Evolutionary conservation across 2,113 vertebrate species (phyloP).

Genomic region (Sander vitreus): DNA sequence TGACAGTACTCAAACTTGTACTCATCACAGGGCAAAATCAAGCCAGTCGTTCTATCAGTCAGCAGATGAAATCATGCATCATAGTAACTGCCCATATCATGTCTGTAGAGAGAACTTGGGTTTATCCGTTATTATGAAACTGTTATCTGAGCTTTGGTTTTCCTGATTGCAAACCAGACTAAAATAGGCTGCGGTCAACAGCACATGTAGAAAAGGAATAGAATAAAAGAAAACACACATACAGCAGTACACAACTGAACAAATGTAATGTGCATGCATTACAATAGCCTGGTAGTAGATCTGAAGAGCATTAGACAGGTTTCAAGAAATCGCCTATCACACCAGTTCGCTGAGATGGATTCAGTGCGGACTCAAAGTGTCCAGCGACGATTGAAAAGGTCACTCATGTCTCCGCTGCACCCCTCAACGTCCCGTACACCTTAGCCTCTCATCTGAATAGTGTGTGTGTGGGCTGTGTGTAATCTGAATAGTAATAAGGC

Average conservation of each 20-base stretch:
- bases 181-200: not conserved
- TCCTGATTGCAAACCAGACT: not conserved
- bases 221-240: not conserved
- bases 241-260: conserved; percentile 33
- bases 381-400: conserved; percentile 78
- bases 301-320: conserved; percentile 71
- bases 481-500: conserved; percentile 84
- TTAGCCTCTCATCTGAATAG: conserved; percentile 77
- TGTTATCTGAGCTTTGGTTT: not conserved
- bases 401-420: conserved; percentile 63
- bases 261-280: conserved; percentile 78
- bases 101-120: not conserved
- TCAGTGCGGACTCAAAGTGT: conserved; percentile 76
- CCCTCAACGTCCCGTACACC: conserved; percentile 60
- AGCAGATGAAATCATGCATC: not conserved
- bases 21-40: not conserved
- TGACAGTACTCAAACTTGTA: conserved; percentile 3
- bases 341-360: conserved; percentile 80
- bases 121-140: not conserved
- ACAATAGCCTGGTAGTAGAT: conserved; percentile 64
- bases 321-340: conserved; percentile 79
- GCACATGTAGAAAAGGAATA: not conserved
- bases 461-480: conserved; percentile 67
- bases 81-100: not conserved
- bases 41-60: not conserved